Evolutionary conservation across 1,140 invertebrate species (phyloP).

Genomic region (Subanguina moxae): DNA sequence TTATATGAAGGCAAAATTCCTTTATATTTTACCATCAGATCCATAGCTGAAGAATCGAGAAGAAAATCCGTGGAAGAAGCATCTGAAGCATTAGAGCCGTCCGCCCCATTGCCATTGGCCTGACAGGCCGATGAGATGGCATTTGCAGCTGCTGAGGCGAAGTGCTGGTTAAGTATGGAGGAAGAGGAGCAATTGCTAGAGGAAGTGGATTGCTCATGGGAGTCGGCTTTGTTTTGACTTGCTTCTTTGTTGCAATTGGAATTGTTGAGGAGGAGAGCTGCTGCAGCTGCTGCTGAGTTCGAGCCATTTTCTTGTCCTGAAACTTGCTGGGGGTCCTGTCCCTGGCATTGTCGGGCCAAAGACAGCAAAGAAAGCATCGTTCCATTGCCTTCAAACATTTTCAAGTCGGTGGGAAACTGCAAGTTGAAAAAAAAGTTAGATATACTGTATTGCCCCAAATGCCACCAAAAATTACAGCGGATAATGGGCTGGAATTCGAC

Average conservation of each 20-base stretch:
- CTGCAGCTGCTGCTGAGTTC: conserved; percentile 3
- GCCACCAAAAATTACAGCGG: too few species aligned
- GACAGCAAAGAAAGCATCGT: conserved; percentile 37
- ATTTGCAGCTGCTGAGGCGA: not conserved
- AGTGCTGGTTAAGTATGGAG: conserved; percentile 10
- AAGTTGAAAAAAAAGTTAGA: not conserved
- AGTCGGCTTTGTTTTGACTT: not conserved
- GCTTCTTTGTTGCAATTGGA: not conserved
- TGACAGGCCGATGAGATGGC: not conserved
- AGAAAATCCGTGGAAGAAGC: not conserved
- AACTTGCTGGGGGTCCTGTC: conserved; percentile 1
- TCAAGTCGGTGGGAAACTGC: conserved; percentile 4
- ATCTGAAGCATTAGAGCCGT: not conserved
- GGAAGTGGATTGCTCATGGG: conserved; percentile 26
- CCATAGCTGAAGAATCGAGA: not conserved
- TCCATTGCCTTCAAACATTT: conserved; percentile 16
- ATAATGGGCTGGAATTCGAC: too few species aligned
- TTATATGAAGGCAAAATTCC: too few species aligned
- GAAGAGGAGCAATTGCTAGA: conserved; percentile 15
- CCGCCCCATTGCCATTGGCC: too few species aligned
- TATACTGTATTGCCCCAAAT: conserved; percentile 9
- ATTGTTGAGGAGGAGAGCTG: conserved; percentile 15
- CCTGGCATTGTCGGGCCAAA: conserved; percentile 27
- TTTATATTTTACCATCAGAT: conserved; percentile 2
- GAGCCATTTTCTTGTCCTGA: not conserved